Evolutionary conservation across 2,888 invertebrate species (phyloP).

Genomic region (Scrobipalpa costella): DNA sequence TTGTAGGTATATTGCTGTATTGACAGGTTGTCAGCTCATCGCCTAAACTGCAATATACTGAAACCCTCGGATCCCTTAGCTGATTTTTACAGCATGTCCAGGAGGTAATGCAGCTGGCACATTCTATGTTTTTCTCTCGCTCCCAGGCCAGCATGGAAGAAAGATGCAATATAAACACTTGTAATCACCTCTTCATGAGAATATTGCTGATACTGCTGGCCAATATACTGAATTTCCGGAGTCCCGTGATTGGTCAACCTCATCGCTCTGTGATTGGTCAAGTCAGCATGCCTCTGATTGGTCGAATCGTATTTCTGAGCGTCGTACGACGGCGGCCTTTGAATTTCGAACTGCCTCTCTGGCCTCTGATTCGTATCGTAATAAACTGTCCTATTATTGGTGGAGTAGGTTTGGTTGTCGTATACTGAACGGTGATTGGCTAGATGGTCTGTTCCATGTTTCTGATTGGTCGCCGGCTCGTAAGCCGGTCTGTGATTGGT

Average conservation of each 20-base stretch:
- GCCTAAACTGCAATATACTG: too few relatives aligned
- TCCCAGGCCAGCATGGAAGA: too few relatives aligned
- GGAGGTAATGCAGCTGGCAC: too few relatives aligned
- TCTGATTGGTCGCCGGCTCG: slow-evolving; percentile 38
- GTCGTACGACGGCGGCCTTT: slow-evolving; percentile 32
- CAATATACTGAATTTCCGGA: slow-evolving; percentile 46
- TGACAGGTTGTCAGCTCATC: too few relatives aligned
- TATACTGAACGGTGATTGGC: slow-evolving; percentile 27
- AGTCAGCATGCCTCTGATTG: slow-evolving; percentile 45
- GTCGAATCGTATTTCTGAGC: slow-evolving; percentile 32
- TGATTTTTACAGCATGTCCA: too few relatives aligned
- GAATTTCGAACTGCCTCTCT: slow-evolving; percentile 30
- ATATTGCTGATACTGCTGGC: slow-evolving; percentile 47
- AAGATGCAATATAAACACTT: too few relatives aligned
- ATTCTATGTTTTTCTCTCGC: too few relatives aligned
- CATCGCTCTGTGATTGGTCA: slow-evolving; percentile 36
- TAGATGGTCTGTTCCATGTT: slow-evolving; percentile 27
- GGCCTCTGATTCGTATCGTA: slow-evolving; percentile 34
- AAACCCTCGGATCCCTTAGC: too few relatives aligned
- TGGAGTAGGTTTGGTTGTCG: slow-evolving; percentile 28
- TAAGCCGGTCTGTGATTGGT: slow-evolving; percentile 37
- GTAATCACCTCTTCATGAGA: slow-evolving; percentile 58
- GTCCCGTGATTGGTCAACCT: slow-evolving; percentile 45
- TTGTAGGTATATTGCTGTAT: too few relatives aligned
- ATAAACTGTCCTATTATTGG: too few relatives aligned